Conservation (phyloP, 2,888 invertebrate species). For the Ectemnius lituratus region DNA sequence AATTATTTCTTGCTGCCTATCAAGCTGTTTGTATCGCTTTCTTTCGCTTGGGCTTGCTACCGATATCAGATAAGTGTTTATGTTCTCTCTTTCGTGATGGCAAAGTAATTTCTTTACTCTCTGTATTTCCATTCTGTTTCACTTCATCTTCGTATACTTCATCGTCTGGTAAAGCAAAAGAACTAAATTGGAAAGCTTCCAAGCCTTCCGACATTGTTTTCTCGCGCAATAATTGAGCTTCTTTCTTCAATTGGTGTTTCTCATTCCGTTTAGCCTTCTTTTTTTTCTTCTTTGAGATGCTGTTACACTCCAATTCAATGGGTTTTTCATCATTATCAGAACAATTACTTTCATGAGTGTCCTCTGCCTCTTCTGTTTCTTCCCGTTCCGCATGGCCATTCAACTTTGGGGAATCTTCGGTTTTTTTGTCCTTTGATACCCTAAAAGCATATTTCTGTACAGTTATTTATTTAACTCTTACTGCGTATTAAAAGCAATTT, state of each 20-base stretch:
- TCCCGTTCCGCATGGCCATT: conserved; percentile 61
- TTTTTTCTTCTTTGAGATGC: conserved; percentile 58
- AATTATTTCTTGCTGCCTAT: conserved; percentile 25
- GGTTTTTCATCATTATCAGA: conserved; percentile 68
- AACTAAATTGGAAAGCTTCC: conserved; percentile 71
- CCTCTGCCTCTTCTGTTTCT: conserved; percentile 53
- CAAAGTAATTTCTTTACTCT: conserved; percentile 26
- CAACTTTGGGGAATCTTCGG: conserved; percentile 51
- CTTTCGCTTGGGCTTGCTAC: conserved; percentile 64
- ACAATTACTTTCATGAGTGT: conserved; percentile 43
- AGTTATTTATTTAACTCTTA: conserved; percentile 8
- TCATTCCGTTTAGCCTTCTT: conserved; percentile 71
- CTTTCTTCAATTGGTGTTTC: conserved; percentile 78
- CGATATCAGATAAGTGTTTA: conserved; percentile 35
- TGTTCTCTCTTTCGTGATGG: conserved; percentile 47
- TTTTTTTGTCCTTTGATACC: conserved; percentile 55
- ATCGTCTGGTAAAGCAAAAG: conserved; percentile 54
- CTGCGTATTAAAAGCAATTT: conserved; percentile 3
- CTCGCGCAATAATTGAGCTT: conserved; percentile 77
- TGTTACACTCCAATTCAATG: background rate
- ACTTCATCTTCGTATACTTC: conserved; percentile 37
- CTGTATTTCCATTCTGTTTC: conserved; percentile 51
- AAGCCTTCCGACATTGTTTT: conserved; percentile 78
- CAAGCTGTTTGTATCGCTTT: conserved; percentile 47
- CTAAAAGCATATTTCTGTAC: conserved; percentile 37